A percentile compares a stretch with the other conserved stretches of the same genome.
Conservation (phyloP, 2,888 invertebrate genomes). For the Polymixis lichenea region DNA sequence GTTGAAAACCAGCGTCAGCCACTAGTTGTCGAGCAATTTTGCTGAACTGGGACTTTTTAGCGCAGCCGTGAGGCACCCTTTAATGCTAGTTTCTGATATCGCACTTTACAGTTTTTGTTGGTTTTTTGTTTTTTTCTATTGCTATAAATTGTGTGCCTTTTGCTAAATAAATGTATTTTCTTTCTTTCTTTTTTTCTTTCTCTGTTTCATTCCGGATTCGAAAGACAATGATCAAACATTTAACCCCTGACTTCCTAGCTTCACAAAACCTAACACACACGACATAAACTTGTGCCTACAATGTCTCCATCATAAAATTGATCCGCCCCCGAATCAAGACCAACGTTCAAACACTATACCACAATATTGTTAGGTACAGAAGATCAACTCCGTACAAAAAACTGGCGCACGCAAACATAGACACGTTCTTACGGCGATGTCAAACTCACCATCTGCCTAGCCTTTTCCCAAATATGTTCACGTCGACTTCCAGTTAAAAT, state of each 20-base stretch:
- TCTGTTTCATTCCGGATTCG: not conserved
- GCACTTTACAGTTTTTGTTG: no score
- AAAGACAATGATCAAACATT: not conserved
- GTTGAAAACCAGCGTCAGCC: no score
- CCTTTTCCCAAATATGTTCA: not conserved
- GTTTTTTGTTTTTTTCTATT: no score
- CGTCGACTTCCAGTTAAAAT: no score
- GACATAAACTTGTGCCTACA: slow-evolving; percentile 75
- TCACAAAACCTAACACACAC: slow-evolving; percentile 65
- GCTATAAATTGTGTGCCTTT: no score
- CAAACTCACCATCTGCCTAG: not conserved
- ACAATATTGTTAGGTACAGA: not conserved
- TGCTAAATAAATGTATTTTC: no score
- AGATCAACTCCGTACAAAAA: not conserved
- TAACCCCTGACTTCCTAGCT: slow-evolving; percentile 65
- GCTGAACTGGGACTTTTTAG: no score
- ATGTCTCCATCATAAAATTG: slow-evolving; percentile 77
- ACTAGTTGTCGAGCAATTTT: no score
- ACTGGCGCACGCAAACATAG: not conserved
- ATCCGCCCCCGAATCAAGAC: slow-evolving; percentile 70
- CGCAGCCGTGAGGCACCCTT: no score
- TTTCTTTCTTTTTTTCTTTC: no score
- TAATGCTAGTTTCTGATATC: no score
- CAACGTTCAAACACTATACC: slow-evolving; percentile 44
- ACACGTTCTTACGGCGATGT: not conserved